Conservation (phyloP, 1,140 invertebrate species). For the Fopius arisanus region DNA sequence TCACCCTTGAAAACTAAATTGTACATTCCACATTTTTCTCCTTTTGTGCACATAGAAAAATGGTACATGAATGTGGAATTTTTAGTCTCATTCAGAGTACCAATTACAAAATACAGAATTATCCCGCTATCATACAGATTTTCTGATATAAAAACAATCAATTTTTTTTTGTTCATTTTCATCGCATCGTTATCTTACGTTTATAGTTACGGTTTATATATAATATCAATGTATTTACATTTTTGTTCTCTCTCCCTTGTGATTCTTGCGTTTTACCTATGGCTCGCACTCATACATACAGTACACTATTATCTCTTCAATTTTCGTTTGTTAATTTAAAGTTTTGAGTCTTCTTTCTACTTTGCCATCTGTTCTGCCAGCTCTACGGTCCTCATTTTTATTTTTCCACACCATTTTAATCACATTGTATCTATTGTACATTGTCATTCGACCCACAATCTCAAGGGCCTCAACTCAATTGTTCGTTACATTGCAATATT, state of each 20-base stretch:
- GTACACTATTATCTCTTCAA: background rate
- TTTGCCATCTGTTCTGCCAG: background rate
- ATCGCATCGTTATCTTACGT: slow-evolving; percentile 49
- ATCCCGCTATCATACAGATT: slow-evolving; percentile 61
- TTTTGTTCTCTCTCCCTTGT: slow-evolving; percentile 40
- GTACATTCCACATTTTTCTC: background rate
- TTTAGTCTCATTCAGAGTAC: slow-evolving; percentile 51
- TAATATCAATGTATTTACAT: slow-evolving; percentile 60
- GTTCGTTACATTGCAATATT: background rate
- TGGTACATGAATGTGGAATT: slow-evolving; percentile 8
- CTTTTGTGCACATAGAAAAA: background rate
- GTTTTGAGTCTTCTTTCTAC: background rate
- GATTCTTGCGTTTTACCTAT: slow-evolving; percentile 25
- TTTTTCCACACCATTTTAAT: slow-evolving; percentile 46
- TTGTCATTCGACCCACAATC: slow-evolving; percentile 54
- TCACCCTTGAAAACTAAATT: background rate
- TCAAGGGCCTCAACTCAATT: background rate
- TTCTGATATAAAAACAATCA: slow-evolving; percentile 63
- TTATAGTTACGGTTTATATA: slow-evolving; percentile 55
- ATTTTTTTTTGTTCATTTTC: slow-evolving; percentile 37
- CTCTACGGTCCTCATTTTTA: background rate
- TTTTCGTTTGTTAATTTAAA: background rate
- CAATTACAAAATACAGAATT: slow-evolving; percentile 64
- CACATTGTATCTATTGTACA: slow-evolving; percentile 64
- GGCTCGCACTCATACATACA: slow-evolving; percentile 25